A percentile compares a stretch with the other conserved stretches of the same genome.
These are phyloP conservation scores for Saccopteryx bilineata DNA, from an alignment of 2,113 vertebrate genomes.

Conservation along the genomic window DNA sequence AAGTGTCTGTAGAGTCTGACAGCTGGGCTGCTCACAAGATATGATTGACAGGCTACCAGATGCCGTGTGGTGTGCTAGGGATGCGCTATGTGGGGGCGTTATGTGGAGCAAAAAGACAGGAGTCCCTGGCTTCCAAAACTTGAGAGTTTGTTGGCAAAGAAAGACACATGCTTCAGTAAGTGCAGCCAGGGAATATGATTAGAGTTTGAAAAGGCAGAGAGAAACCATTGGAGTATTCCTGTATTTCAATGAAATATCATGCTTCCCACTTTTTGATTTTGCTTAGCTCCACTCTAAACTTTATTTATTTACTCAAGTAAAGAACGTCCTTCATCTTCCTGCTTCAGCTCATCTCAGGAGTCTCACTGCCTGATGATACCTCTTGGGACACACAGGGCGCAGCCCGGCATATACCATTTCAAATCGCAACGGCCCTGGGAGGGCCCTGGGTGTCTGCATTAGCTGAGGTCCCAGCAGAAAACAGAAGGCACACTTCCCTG, in stretches of 20 bases:
- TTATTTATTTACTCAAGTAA: neutral
- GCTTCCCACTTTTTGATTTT: neutral
- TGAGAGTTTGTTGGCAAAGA: slow-evolving; percentile 28
- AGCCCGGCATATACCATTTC: neutral
- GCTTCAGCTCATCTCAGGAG: neutral
- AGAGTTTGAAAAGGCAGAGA: slow-evolving; percentile 29
- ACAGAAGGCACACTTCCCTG: neutral
- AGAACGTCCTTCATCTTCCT: neutral
- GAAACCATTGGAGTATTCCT: neutral
- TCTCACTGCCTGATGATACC: neutral
- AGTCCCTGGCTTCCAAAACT: neutral
- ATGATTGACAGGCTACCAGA: neutral
- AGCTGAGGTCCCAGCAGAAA: neutral
- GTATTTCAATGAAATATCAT: neutral
- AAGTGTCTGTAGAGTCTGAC: neutral
- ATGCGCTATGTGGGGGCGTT: neutral
- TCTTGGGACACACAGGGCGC: neutral
- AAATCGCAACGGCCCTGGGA: neutral
- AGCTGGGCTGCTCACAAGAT: neutral
- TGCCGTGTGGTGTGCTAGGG: neutral
- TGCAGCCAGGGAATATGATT: neutral
- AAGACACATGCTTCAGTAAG: neutral
- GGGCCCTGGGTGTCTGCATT: neutral
- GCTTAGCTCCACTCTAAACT: neutral
- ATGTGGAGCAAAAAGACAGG: neutral